phyloP scores from a whole-genome alignment of 2,113 vertebrate species.

The Nesogale talazaci region DNA sequence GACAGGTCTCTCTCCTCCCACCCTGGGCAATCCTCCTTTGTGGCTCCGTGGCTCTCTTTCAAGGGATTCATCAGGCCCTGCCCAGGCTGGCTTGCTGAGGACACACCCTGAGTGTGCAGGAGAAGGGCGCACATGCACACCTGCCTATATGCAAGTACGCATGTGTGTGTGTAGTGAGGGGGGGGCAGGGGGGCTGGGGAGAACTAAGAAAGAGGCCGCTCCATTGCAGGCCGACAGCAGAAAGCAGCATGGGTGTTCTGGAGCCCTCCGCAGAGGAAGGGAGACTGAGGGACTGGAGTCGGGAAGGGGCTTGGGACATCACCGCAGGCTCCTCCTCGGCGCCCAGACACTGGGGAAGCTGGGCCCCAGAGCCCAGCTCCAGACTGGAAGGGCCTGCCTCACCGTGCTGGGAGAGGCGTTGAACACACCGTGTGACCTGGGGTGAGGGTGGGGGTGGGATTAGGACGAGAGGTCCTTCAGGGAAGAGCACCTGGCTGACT shows the following conservation, averaged over 20 bases:
- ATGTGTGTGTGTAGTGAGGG: not conserved
- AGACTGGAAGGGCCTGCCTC: too few relatives aligned
- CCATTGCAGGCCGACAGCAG: not conserved
- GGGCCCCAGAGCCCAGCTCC: not conserved
- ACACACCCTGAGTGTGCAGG: not conserved
- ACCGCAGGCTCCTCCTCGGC: not conserved
- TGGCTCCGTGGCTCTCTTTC: not conserved
- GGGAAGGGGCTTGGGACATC: not conserved
- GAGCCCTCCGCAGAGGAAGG: not conserved
- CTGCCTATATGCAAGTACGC: too few relatives aligned
- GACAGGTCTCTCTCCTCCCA: not conserved
- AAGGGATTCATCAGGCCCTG: not conserved
- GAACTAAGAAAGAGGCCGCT: not conserved
- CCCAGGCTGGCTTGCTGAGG: not conserved
- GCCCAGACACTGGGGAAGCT: not conserved
- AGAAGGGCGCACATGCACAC: too few relatives aligned
- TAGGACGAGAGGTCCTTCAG: not conserved
- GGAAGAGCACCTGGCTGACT: not conserved
- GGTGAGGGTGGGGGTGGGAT: not conserved
- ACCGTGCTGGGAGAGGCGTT: not conserved
- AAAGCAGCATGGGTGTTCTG: not conserved
- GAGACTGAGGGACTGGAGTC: not conserved
- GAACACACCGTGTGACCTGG: too few relatives aligned
- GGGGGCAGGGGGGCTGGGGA: not conserved
- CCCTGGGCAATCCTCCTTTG: too few relatives aligned